Evolutionary conservation across 2,113 vertebrate genomes (phyloP).

Genomic region (Pelodiscus sinensis): DNA sequence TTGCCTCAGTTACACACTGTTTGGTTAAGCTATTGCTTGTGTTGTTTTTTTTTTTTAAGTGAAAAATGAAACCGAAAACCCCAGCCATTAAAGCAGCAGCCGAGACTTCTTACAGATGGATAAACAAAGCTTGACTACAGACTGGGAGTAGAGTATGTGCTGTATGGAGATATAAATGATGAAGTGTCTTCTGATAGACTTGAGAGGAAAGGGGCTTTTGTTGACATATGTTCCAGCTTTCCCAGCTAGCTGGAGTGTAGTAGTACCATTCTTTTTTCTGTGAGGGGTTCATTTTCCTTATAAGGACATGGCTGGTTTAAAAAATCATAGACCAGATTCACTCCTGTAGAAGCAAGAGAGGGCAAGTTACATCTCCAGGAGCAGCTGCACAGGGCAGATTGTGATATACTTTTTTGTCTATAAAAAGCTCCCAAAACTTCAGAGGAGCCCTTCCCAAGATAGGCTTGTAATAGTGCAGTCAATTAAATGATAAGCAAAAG

Average conservation of each 20-base stretch:
- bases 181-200: background rate
- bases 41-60: background rate
- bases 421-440: background rate
- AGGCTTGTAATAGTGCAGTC: too few species aligned
- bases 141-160: background rate
- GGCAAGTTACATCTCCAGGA: background rate
- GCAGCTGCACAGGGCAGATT: background rate
- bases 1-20: background rate
- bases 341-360: background rate
- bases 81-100: background rate
- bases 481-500: too few species aligned
- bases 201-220: slow-evolving; percentile 8
- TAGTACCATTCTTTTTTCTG: background rate
- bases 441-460: background rate
- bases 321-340: background rate
- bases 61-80: background rate
- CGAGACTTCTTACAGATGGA: background rate
- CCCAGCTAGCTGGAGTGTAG: background rate
- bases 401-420: background rate
- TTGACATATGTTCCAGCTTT: background rate
- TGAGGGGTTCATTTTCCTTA: background rate
- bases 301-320: background rate
- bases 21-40: background rate
- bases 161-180: accelerated
- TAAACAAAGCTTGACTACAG: background rate